A percentile compares a stretch with the other conserved stretches of the same genome.
phyloP scores from a whole-genome alignment of 2,113 vertebrate species.

The Madoqua kirkii region DNA sequence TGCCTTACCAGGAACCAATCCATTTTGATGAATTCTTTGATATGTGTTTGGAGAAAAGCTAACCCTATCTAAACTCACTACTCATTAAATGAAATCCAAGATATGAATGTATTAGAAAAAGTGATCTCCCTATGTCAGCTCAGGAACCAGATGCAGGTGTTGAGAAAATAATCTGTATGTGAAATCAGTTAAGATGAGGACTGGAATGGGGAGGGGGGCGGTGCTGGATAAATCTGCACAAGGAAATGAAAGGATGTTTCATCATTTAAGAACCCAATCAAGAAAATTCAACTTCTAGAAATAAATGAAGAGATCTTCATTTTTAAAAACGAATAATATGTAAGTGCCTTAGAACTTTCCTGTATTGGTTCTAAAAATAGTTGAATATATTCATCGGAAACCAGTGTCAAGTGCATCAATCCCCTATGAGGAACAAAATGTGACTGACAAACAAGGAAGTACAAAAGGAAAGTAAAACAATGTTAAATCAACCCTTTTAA shows the following conservation, averaged over 20 bases:
- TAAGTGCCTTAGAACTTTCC: background rate
- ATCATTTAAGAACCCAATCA: background rate
- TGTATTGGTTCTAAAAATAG: background rate
- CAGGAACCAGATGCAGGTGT: background rate
- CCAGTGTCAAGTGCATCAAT: background rate
- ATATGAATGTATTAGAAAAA: background rate
- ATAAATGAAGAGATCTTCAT: background rate
- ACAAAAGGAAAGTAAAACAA: background rate
- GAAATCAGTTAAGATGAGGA: background rate
- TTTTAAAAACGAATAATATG: background rate
- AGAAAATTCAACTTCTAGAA: background rate
- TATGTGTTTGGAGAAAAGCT: background rate
- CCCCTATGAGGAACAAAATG: background rate
- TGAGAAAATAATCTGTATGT: background rate
- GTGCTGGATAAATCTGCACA: background rate
- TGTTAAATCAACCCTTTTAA: background rate
- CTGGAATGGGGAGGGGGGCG: background rate
- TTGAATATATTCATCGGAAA: background rate
- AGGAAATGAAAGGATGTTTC: background rate
- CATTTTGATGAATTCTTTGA: background rate
- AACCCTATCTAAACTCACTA: background rate
- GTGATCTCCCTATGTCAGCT: background rate
- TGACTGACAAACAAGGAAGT: background rate
- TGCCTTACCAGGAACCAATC: background rate
- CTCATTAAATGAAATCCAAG: background rate